phyloP scores from a whole-genome alignment of 2,797 vertebrate genomes.

The Esox lucius region DNA sequence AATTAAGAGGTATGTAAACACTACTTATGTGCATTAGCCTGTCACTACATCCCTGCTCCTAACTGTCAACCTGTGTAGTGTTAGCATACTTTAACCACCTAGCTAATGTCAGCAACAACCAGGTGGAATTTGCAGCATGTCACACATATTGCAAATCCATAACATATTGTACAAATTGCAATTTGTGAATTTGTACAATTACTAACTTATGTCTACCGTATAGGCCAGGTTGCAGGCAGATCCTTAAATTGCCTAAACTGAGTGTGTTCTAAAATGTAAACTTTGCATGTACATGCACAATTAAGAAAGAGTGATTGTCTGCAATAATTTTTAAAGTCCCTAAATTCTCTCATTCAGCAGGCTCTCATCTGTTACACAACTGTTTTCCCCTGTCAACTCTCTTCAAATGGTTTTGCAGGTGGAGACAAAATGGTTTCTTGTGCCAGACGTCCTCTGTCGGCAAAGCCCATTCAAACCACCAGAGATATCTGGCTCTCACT shows the following conservation, averaged over 20 bases:
- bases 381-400: background rate
- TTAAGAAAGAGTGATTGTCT: background rate
- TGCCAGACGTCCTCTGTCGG: background rate
- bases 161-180: no score
- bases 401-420: background rate
- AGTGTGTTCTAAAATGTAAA: background rate
- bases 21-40: no score
- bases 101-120: no score
- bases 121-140: no score
- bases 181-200: no score
- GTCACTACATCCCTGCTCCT: no score
- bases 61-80: no score
- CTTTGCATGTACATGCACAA: background rate
- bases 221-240: no score
- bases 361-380: background rate
- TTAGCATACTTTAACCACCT: no score
- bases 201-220: no score
- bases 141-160: no score
- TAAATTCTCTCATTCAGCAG: background rate
- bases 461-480: background rate
- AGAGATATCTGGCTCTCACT: slow-evolving; percentile 8
- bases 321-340: background rate
- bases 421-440: background rate
- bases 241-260: background rate
- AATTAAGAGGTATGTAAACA: no score